These are phyloP conservation scores for Hydroisotoma schaefferi DNA, from an alignment of 2,888 invertebrate genomes.

Conservation along the genomic window DNA sequence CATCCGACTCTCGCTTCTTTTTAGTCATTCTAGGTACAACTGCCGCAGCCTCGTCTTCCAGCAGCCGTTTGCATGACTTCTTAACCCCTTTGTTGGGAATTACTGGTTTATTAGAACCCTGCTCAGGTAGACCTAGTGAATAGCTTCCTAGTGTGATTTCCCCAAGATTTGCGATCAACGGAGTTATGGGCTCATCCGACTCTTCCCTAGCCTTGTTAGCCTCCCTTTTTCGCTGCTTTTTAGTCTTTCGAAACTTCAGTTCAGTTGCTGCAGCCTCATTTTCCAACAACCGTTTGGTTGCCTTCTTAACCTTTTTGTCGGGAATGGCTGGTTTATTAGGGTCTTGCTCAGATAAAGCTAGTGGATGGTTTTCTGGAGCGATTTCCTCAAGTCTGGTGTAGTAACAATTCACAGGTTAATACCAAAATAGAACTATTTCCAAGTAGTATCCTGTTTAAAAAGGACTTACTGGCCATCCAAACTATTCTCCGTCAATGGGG, in stretches of 20 bases:
- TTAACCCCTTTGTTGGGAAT: conserved; percentile 34
- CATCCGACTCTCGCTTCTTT: too few relatives aligned
- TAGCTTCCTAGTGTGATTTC: conserved; percentile 62
- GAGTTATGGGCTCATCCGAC: too few relatives aligned
- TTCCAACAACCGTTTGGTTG: conserved; percentile 31
- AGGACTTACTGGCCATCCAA: too few relatives aligned
- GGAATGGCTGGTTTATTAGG: conserved; percentile 29
- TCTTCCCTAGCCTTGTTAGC: conserved; percentile 3
- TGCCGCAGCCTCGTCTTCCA: conserved; percentile 15
- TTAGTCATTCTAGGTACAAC: too few relatives aligned
- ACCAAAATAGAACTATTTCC: too few relatives aligned
- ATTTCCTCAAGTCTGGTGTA: conserved; percentile 60
- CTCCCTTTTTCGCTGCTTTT: conserved; percentile 27
- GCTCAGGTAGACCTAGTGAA: conserved; percentile 58
- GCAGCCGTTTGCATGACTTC: conserved; percentile 33
- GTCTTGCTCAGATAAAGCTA: conserved; percentile 53
- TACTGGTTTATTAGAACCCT: conserved; percentile 24
- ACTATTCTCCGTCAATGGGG: too few relatives aligned
- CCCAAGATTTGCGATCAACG: too few relatives aligned
- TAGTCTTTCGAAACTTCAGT: conserved; percentile 24
- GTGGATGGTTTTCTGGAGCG: conserved; percentile 63
- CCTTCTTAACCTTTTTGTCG: conserved; percentile 32
- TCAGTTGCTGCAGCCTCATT: conserved; percentile 12
- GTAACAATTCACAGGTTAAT: too few relatives aligned
- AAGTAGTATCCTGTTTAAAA: too few relatives aligned